Conservation (phyloP, 2,797 vertebrate species). For the Euthynnus affinis region DNA sequence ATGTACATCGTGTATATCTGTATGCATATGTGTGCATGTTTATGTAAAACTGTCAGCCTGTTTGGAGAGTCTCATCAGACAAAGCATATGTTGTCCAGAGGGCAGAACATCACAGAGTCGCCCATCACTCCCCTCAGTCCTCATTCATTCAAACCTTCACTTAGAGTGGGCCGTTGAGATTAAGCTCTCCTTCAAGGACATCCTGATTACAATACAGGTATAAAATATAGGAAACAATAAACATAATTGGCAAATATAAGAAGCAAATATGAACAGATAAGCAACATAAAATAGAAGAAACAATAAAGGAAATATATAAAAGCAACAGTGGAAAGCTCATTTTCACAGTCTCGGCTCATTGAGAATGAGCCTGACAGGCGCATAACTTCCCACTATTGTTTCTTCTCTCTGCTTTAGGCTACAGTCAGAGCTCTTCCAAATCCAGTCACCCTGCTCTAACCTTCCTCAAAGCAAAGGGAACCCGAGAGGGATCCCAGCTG, state of each 20-base stretch:
- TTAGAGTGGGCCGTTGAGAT: no score
- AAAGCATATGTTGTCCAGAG: constrained; percentile 46
- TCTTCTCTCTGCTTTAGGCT: constrained; percentile 22
- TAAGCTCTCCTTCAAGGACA: no score
- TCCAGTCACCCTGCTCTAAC: constrained; percentile 31
- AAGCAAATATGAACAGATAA: no score
- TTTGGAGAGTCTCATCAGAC: constrained; percentile 28
- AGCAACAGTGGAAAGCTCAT: no score
- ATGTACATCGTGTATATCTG: not conserved
- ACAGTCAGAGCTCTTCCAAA: constrained; percentile 18
- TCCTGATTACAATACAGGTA: no score
- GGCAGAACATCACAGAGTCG: constrained; percentile 38
- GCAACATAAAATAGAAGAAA: no score
- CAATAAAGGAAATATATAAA: no score
- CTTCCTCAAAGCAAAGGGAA: constrained; percentile 33
- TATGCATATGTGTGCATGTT: constrained; percentile 4
- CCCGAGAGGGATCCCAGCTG: constrained; percentile 26
- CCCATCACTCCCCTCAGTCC: constrained; percentile 15
- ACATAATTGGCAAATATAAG: no score
- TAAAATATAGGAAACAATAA: no score
- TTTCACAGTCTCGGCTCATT: constrained; percentile 1
- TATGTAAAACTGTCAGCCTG: not conserved
- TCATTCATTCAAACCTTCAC: not conserved
- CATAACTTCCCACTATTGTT: constrained; percentile 32
- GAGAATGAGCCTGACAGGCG: constrained; percentile 40